Percentiles rank a stretch among this genome's conserved stretches.
Conservation (phyloP, 1,140 invertebrate species). For the Camponotus floridanus region DNA sequence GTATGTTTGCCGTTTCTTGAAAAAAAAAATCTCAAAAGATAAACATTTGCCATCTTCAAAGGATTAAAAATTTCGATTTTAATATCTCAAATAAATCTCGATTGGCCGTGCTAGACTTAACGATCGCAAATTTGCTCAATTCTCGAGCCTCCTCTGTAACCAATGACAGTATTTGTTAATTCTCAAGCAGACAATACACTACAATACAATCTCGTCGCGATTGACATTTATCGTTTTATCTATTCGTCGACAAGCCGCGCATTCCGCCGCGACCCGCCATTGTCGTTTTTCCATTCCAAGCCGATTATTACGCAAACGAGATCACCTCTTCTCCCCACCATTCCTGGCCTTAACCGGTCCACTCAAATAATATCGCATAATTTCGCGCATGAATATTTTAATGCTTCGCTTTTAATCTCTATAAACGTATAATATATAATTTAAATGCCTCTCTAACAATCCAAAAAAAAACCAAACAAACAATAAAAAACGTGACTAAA, state of each 20-base stretch:
- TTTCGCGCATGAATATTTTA: constrained; percentile 7
- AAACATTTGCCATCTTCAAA: too few relatives aligned
- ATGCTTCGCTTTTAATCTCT: neutral
- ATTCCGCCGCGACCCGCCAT: constrained; percentile 59
- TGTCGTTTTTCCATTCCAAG: constrained; percentile 48
- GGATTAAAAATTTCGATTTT: neutral
- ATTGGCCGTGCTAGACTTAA: neutral
- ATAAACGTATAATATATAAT: too few relatives aligned
- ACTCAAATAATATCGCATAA: constrained; percentile 46
- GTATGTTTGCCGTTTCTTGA: too few relatives aligned
- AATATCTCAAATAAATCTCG: constrained; percentile 20
- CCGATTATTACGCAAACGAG: constrained; percentile 54
- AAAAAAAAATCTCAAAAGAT: too few relatives aligned
- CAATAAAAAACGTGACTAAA: neutral
- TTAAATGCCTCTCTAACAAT: neutral
- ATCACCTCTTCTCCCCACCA: neutral
- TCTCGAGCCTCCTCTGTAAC: neutral
- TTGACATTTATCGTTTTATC: constrained; percentile 51
- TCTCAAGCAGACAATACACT: constrained; percentile 33
- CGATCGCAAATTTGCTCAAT: neutral
- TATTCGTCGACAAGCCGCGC: constrained; percentile 53
- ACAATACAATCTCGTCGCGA: constrained; percentile 32
- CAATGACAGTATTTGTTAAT: constrained; percentile 45
- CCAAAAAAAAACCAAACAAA: neutral
- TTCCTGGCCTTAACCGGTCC: constrained; percentile 3